Base-by-base conservation (phyloP, 1,140 invertebrate species). In the Amphibalanus amphitrite region DNA sequence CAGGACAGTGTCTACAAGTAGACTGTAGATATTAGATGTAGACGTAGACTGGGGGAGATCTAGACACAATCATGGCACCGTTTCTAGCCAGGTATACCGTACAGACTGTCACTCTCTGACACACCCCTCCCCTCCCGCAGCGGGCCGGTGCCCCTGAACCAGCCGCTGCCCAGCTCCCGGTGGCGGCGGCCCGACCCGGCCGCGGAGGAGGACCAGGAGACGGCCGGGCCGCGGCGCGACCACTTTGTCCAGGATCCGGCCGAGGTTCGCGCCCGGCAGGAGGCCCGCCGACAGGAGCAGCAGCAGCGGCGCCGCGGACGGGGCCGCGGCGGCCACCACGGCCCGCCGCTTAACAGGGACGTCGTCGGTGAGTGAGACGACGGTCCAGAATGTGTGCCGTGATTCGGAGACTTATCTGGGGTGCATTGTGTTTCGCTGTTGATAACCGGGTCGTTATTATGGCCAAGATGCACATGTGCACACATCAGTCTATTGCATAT, bases 241-340 rank as follows among this genome's bases (percentile, higher is more conserved):
- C 73, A 77, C 13, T 80, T 80, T 76, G 69, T 80, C 25, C 73
- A 77, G 70, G 78, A 80, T 69, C 79, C 79, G 26, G 79, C 79
- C 64, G 75, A 77, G 64, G 29, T 79, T 0, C 72, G 79, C 40
- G 77, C 77, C 71, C 71, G 69, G 70, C 74, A 76, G 28, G 79
- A 77, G 70, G 75, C 78, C 29, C 74, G 76, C 25, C 70, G 74
- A 23, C 74, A 72, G 38, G 75, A 68, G 47, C 28, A 59, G 47
- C 47, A 59, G 47, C 47, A 13, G 47, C 6, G 20, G 47, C 6
- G 47, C 6, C 10, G 47, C 23, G 13, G 47, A 13, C 13, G 47
- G 10, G 70, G 67, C 13, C 71, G 75, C 72, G 71, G 74, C 67
- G 47, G 72, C 28, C 25, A 40, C 23, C 8, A 25, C 23, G 10